Percentiles rank a stretch among this genome's conserved stretches.
Evolutionary conservation across 2,113 vertebrate genomes (phyloP).

Genomic region (Talpa occidentalis): DNA sequence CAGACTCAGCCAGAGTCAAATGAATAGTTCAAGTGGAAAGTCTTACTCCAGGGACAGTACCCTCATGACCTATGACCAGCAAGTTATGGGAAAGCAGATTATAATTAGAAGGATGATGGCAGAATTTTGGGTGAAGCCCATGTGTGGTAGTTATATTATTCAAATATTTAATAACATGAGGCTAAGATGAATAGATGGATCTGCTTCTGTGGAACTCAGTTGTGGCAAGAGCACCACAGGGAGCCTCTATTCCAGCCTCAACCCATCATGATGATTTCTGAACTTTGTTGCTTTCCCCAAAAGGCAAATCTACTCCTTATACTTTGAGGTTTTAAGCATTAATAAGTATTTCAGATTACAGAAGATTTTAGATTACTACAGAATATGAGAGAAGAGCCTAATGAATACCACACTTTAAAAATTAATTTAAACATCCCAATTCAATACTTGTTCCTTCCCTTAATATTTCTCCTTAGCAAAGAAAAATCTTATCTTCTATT

Average conservation of each 20-base stretch:
- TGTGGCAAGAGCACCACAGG: constrained; percentile 20
- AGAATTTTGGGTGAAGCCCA: constrained; percentile 22
- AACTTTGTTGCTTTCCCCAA: background rate
- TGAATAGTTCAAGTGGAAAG: background rate
- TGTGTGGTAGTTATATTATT: constrained; percentile 36
- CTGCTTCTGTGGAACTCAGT: background rate
- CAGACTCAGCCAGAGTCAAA: background rate
- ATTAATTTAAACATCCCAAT: background rate
- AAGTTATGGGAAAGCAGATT: constrained; percentile 53
- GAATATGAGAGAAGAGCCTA: background rate
- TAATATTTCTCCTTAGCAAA: too few species aligned
- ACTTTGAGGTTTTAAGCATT: background rate
- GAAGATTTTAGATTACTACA: background rate
- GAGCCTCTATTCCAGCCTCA: background rate
- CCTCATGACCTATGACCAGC: background rate
- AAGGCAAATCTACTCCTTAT: background rate
- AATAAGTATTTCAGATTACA: background rate
- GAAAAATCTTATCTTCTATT: background rate
- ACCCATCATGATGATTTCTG: background rate
- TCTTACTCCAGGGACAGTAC: background rate
- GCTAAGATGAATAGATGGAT: background rate
- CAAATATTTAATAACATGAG: constrained; percentile 33
- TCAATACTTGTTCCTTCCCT: background rate
- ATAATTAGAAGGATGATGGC: constrained; percentile 39
- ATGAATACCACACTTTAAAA: background rate